Percentiles rank a stretch among this genome's conserved stretches.
These are phyloP conservation scores for Artemisiospiza belli DNA, from an alignment of 2,113 vertebrate species.

Conservation along the genomic window DNA sequence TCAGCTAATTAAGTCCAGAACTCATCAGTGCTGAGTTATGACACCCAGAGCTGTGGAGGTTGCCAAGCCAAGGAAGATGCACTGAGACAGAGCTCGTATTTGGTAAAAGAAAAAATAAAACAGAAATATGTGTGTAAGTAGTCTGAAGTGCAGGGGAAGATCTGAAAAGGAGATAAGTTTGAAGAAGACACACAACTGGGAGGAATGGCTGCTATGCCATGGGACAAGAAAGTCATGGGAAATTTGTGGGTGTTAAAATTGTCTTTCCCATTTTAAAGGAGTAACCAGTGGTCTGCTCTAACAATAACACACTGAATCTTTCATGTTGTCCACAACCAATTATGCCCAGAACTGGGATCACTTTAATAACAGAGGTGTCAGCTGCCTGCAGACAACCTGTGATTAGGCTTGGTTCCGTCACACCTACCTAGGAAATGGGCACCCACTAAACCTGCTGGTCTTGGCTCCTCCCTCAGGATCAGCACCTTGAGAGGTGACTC, in stretches of 20 bases:
- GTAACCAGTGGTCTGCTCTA: background rate
- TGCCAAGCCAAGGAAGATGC: background rate
- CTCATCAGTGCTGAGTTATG: background rate
- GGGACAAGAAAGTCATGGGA: background rate
- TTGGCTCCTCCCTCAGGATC: background rate
- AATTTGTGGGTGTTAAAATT: constrained; percentile 5
- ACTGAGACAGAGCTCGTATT: accelerated
- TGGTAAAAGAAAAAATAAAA: background rate
- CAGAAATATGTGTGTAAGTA: background rate
- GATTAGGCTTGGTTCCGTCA: constrained; percentile 36
- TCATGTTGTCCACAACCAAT: constrained; percentile 4
- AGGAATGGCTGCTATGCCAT: accelerated
- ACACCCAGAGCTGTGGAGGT: background rate
- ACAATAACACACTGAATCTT: constrained; percentile 4
- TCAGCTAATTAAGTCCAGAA: background rate
- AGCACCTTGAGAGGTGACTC: constrained; percentile 18
- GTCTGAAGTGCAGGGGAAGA: background rate
- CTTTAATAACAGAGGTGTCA: constrained; percentile 49
- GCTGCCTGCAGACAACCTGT: constrained; percentile 3
- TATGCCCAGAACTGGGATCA: background rate
- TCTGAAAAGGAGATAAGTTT: background rate
- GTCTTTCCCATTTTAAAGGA: background rate
- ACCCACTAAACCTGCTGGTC: background rate
- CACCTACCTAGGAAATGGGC: background rate
- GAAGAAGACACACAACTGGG: background rate